Conservation (phyloP, 2,888 invertebrate species). For the Pseudolycoriella hygida region DNA sequence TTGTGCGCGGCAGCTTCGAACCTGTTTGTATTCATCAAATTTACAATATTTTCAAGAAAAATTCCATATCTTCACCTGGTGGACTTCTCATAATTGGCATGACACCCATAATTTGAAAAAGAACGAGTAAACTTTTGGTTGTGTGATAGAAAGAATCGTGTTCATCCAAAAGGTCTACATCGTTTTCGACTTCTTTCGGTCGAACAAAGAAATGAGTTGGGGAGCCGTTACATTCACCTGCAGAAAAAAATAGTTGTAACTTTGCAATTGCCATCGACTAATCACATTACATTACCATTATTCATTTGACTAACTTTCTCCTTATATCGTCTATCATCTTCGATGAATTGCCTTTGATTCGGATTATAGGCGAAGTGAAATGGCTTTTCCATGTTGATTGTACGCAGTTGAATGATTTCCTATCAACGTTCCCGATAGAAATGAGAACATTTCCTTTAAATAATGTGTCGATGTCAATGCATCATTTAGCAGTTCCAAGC, state of each 20-base stretch:
- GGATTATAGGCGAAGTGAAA: conserved; percentile 21
- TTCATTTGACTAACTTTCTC: conserved; percentile 17
- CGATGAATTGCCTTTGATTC: conserved; percentile 25
- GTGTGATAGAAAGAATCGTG: conserved; percentile 53
- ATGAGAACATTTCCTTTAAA: no score
- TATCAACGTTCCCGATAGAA: no score
- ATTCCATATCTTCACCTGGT: conserved; percentile 31
- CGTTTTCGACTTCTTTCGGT: conserved; percentile 31
- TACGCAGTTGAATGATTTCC: no score
- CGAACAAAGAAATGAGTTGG: conserved; percentile 21
- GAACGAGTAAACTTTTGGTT: conserved; percentile 47
- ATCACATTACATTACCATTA: conserved; percentile 1
- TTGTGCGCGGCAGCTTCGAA: conserved; percentile 32
- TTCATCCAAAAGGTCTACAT: conserved; percentile 40
- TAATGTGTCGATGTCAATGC: no score
- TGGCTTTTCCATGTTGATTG: no score
- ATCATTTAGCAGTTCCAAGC: no score
- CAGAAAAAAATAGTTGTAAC: no score
- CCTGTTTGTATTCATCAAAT: conserved; percentile 17
- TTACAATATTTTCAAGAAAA: no score
- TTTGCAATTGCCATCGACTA: neutral
- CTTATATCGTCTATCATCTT: conserved; percentile 24
- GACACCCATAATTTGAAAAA: conserved; percentile 58
- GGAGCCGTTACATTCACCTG: neutral
- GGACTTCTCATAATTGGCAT: conserved; percentile 53